These are phyloP conservation scores for Trichonephila inaurata DNA, from an alignment of 1,140 invertebrate genomes.

Conservation along the genomic window DNA sequence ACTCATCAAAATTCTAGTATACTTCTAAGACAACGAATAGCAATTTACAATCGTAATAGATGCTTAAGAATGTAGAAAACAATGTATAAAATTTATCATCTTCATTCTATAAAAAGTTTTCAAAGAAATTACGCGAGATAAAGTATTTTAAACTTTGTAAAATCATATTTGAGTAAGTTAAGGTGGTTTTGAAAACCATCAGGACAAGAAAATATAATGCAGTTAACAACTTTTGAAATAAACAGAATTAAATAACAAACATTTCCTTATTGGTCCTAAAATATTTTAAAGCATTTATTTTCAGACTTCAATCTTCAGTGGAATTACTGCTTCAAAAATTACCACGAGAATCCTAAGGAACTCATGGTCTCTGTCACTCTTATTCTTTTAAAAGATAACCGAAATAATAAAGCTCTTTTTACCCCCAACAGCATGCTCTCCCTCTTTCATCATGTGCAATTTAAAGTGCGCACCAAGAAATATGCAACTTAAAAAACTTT, in stretches of 20 bases:
- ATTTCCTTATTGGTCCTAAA: background rate
- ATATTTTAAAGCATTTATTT: background rate
- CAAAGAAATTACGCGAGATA: too few species aligned
- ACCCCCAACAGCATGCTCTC: background rate
- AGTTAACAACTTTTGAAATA: background rate
- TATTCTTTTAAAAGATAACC: slow-evolving; percentile 9
- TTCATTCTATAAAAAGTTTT: too few species aligned
- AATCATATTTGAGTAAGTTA: background rate
- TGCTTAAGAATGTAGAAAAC: too few species aligned
- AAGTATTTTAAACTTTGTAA: background rate
- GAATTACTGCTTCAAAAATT: background rate
- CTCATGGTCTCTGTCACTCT: background rate
- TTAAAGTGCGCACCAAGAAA: slow-evolving; percentile 10
- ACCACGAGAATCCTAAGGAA: background rate
- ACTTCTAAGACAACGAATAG: too few species aligned
- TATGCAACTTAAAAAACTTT: slow-evolving; percentile 13
- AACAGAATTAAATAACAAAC: background rate
- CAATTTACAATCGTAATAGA: too few species aligned
- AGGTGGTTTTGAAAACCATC: background rate
- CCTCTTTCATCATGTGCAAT: background rate
- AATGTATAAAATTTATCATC: too few species aligned
- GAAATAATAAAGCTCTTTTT: slow-evolving; percentile 17
- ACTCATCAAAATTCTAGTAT: too few species aligned
- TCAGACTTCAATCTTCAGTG: background rate
- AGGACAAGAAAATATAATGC: background rate